Evolutionary conservation across 2,113 vertebrate species (phyloP), one percentile per base, ranked within the genome.

Genomic region (Eonycteris spelaea): DNA sequence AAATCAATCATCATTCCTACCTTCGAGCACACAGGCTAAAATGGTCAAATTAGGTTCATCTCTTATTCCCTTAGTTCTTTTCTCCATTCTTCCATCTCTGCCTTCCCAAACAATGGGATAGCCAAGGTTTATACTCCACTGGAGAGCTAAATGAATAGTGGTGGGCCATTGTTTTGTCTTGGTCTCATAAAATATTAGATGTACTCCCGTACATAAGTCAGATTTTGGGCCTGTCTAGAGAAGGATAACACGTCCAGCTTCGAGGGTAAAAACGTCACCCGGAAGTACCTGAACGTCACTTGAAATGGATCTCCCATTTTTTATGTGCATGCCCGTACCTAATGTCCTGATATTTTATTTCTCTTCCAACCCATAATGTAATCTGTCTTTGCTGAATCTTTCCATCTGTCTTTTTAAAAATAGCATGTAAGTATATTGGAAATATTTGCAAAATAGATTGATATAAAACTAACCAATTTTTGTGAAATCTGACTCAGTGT

Each of bases 301-400:
- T 43, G 33, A 53, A 70, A 33, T 43, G 24, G 16, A 22, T 80
- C 33, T 51, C 45, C 74, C 53, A 24, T 86, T 61, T 4, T 71
- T 93, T 65, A 19, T 33, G 18, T 89, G 19, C 38, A 7, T 43
- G 43, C 8, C 43, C 40, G 3, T 75, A 48, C 80, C 82, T 95
- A 71, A 88, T 92, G 86, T 92, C 90, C 92, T 85, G 53, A 80
- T 70, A 74, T 19, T 63, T 67, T 57, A 70, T 43, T 19, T 65
- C 11, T 85, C 43, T 91, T 83, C 73, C 88, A 97, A 94, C 88
- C 94, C 79, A 93, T 95, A 53, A 91, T 96, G 35, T 91, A 94
- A 91, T 89, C 73, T 94, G 82, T 89, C 43, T 91, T 90, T 92
- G 77, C 91, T 89, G 88, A 96, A 80, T 98, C 91, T 88, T 92